Base-by-base conservation (phyloP, 2,888 invertebrate genomes). In the Folsomia candida region DNA sequence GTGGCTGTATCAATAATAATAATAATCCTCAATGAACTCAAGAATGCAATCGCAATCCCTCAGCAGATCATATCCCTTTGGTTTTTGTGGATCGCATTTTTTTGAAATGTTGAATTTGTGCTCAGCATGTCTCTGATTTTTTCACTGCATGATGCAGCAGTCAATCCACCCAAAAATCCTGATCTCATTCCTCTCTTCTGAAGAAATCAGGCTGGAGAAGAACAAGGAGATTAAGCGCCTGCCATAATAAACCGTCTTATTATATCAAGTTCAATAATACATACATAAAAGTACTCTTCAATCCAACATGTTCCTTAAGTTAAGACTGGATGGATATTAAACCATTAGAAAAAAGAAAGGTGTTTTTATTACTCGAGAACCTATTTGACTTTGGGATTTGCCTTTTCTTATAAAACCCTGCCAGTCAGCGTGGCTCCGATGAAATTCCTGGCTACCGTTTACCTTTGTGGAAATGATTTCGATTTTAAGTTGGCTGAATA, bases 91-190 rank as follows among this genome's bases (percentile, higher is more conserved):
- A 47, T 73, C 71, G 65, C 72, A n/a, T n/a, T 37, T 37, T 37
- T 37, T 37, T 37, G 6, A 37, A 63, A 69, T 76, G 78, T 76
- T 76, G 74, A 74, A 75, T 76, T 71, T 71, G 71, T 75, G 69
- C 77, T 75, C 78, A 77, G 78, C 77, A 75, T 75, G 78, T 70
- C 73, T 54, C 75, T 76, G 77, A 77, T 78, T 78, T 76, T 73
- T 76, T 78, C 78, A 77, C 78, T 74, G 76, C 75, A 69, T 75
- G 75, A 76, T 71, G 76, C 72, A 74, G n/a, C n/a, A 37, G 37
- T 37, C 37, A 37, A 37, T 14, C 37, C 37, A 37, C 37, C 37
- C 37, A 37, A 14, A n/a, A 37, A 37, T 37, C 37, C 37, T 9
- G 37, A 37, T 9, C 14, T 37, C 37, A 37, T 37, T 37, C 37